Evolutionary conservation across 2,797 vertebrate species (phyloP), one percentile per base, ranked within the genome.

Genomic region (Myiothlypis coronata): DNA sequence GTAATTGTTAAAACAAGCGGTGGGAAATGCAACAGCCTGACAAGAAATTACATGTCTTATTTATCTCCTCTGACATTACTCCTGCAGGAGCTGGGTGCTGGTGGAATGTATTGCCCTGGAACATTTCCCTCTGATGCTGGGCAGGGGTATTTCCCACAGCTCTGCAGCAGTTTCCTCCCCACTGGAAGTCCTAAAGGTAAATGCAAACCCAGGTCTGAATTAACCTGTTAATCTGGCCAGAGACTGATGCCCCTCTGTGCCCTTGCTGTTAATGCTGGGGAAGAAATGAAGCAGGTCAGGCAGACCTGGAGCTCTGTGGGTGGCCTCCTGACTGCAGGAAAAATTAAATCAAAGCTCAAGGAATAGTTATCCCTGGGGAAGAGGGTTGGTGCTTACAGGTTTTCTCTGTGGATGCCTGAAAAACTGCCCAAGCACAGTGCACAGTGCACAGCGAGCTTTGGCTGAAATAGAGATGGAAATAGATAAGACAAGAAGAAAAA

Each of bases 11-110:
- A 91, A 95, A 77, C 1, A 17, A 95, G 85, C 14, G 0, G 60
- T 93, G 80, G 89, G 72, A 93, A 96, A 94, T 81, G 90, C 47
- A 95, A 43, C 18, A 50, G n/a, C 72, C 89, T 88, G 92, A 96
- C 93, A 95, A 94, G 94, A 96, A 96, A 95, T 91, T 85, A 94
- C 85, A 78, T 68, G 49, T 92, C 96, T 97, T 94, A 94, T 70
- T 93, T 94, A 90, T 88, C 65, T 89, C 59, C 76, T 12, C 44
- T 5, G 2, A 64, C 84, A 78, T 14, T 87, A 13, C 81, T 93
- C 78, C 94, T 87, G 22, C 61, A 83, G 89, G 82, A 90, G 85
- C 44, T 65, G 20, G 1, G 12, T 2, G 32, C 47, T 18, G 41
- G 20, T 47, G 65, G 49, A 72, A 43, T 37, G 18, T 3, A 27